A percentile compares a stretch with the other conserved stretches of the same genome.
These are phyloP conservation scores for Aphidoletes aphidimyza DNA, from an alignment of 2,888 invertebrate genomes.

Conservation along the genomic window DNA sequence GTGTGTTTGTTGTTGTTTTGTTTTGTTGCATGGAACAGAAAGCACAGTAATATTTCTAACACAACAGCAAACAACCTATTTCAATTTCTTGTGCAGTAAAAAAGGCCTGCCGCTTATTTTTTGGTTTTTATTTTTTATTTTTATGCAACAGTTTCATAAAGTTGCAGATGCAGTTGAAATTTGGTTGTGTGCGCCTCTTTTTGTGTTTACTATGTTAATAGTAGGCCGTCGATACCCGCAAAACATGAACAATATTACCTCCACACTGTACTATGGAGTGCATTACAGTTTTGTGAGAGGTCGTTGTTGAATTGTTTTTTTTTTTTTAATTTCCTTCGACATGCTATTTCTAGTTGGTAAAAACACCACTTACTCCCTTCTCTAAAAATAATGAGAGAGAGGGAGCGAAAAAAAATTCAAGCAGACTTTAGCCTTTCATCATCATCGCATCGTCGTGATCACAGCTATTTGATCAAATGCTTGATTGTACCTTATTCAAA, in stretches of 20 bases:
- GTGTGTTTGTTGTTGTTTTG: too few relatives aligned
- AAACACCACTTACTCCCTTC: conserved; percentile 36
- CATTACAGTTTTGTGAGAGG: conserved; percentile 14
- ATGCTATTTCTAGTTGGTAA: neutral
- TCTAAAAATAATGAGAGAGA: too few relatives aligned
- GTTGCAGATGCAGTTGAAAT: neutral
- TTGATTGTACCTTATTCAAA: conserved; percentile 31
- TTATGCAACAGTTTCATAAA: neutral
- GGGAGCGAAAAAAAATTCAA: too few relatives aligned
- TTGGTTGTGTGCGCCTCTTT: neutral
- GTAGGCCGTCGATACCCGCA: neutral
- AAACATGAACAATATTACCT: neutral
- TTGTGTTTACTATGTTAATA: neutral
- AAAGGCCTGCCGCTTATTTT: neutral
- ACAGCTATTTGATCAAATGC: conserved; percentile 22
- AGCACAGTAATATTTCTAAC: too few relatives aligned
- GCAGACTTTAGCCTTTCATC: conserved; percentile 27
- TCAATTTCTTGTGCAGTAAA: neutral
- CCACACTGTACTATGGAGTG: neutral
- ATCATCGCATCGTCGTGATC: conserved; percentile 35
- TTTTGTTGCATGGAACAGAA: too few relatives aligned
- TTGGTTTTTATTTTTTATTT: too few relatives aligned
- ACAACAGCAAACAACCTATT: neutral
- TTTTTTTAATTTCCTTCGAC: neutral
- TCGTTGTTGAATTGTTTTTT: neutral